Percentiles rank a stretch among this genome's conserved stretches.
Conservation (phyloP, 2,797 vertebrate genomes). For the Alectoris magna region DNA sequence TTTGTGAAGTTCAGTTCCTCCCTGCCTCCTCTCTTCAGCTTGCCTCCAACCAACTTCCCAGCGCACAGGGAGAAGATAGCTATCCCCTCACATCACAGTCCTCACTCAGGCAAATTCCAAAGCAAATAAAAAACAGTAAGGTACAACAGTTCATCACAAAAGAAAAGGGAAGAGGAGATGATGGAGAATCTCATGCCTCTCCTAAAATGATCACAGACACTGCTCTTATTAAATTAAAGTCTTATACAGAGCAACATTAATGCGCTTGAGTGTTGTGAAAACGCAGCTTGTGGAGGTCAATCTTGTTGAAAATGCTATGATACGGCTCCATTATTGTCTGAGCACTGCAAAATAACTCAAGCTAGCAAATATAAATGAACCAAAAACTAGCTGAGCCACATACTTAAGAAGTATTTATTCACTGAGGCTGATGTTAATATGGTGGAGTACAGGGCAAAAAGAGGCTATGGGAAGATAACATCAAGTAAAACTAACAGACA, state of each 20-base stretch:
- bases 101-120: neutral
- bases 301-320: slow-evolving; percentile 11
- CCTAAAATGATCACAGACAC: slow-evolving; percentile 29
- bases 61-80: neutral
- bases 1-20: slow-evolving; percentile 44
- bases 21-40: slow-evolving; percentile 6
- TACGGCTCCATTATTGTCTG: neutral
- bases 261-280: slow-evolving; percentile 17
- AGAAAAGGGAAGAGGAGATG: neutral
- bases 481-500: neutral
- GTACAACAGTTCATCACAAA: neutral
- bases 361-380: slow-evolving; percentile 4
- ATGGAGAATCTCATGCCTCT: neutral
- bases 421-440: neutral
- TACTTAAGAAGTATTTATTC: neutral
- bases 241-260: slow-evolving; percentile 16
- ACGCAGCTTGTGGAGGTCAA: slow-evolving; percentile 23
- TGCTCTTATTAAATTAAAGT: slow-evolving; percentile 69
- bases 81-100: neutral
- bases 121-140: neutral
- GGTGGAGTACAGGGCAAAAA: neutral
- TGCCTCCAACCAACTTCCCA: neutral
- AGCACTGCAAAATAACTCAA: slow-evolving; percentile 23
- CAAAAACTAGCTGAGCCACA: neutral
- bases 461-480: neutral